Percentiles rank a stretch among this genome's conserved stretches.
Conservation (phyloP, 2,888 invertebrate genomes). For the Leptinotarsa juncta region DNA sequence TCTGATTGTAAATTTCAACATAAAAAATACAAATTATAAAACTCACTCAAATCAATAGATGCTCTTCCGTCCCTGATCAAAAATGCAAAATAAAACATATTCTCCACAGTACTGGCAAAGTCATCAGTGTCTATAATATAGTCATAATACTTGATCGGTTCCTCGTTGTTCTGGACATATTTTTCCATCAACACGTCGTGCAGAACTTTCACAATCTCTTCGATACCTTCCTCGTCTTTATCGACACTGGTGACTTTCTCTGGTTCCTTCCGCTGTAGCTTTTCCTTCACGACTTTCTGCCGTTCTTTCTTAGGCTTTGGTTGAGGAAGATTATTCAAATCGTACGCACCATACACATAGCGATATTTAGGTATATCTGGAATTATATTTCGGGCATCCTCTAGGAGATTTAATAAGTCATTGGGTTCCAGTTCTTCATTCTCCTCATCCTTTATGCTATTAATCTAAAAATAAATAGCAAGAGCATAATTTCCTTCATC, state of each 20-base stretch:
- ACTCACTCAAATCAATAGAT: conserved; percentile 67
- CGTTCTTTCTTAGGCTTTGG: conserved; percentile 62
- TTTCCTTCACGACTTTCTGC: conserved; percentile 56
- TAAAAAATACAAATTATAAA: background rate
- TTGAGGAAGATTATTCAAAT: conserved; percentile 56
- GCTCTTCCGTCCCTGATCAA: conserved; percentile 71
- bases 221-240: conserved; percentile 70
- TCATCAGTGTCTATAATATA: conserved; percentile 71
- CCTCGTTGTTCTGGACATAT: conserved; percentile 61
- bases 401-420: conserved; percentile 62
- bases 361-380: conserved; percentile 58
- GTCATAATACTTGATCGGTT: conserved; percentile 71
- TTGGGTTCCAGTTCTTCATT: conserved; percentile 59
- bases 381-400: conserved; percentile 55
- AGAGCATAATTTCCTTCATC: no score
- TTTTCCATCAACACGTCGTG: conserved; percentile 65
- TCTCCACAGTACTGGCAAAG: conserved; percentile 73
- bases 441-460: conserved; percentile 51
- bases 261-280: conserved; percentile 64
- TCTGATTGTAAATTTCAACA: no score
- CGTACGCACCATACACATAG: conserved; percentile 68
- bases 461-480: conserved; percentile 36
- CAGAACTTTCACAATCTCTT: conserved; percentile 70
- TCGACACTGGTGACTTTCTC: conserved; percentile 68
- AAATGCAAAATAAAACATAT: conserved; percentile 75